Conservation (phyloP, 1,140 invertebrate species). For the Drosophila persimilis region DNA sequence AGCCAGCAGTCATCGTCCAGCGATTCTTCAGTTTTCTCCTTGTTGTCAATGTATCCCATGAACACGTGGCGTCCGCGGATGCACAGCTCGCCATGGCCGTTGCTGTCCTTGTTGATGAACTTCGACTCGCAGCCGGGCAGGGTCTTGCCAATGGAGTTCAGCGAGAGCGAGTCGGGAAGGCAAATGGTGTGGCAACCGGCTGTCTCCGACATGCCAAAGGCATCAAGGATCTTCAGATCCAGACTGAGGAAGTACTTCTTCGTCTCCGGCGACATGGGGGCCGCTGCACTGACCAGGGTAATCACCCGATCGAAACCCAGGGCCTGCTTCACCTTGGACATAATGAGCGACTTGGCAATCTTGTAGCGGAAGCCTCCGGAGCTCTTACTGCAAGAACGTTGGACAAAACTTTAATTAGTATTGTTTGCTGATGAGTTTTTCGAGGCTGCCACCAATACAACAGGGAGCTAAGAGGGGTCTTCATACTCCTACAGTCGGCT, state of each 20-base stretch:
- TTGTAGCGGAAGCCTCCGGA: constrained; percentile 77
- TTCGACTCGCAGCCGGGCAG: constrained; percentile 88
- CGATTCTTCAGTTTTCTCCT: constrained; percentile 90
- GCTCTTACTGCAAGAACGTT: constrained; percentile 61
- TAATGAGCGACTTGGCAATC: constrained; percentile 83
- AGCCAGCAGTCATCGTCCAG: constrained; percentile 89
- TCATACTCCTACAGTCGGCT: too few relatives aligned
- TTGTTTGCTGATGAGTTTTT: constrained; percentile 58
- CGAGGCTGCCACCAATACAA: constrained; percentile 10
- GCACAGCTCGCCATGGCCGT: constrained; percentile 92
- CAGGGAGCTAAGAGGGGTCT: neutral
- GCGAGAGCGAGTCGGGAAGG: constrained; percentile 84
- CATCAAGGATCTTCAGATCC: constrained; percentile 92
- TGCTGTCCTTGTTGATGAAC: constrained; percentile 88
- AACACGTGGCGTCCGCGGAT: constrained; percentile 93
- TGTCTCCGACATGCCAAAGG: constrained; percentile 94
- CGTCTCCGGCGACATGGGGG: constrained; percentile 92
- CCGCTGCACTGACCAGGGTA: constrained; percentile 90
- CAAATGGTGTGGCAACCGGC: constrained; percentile 89
- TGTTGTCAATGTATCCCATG: constrained; percentile 94
- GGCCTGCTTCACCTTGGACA: constrained; percentile 88
- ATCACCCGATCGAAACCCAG: constrained; percentile 90
- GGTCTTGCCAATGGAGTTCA: constrained; percentile 88
- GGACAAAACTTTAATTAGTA: constrained; percentile 62
- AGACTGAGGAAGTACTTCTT: constrained; percentile 94